Conservation (phyloP, 2,113 vertebrate species). For the Actinemys pallida region DNA sequence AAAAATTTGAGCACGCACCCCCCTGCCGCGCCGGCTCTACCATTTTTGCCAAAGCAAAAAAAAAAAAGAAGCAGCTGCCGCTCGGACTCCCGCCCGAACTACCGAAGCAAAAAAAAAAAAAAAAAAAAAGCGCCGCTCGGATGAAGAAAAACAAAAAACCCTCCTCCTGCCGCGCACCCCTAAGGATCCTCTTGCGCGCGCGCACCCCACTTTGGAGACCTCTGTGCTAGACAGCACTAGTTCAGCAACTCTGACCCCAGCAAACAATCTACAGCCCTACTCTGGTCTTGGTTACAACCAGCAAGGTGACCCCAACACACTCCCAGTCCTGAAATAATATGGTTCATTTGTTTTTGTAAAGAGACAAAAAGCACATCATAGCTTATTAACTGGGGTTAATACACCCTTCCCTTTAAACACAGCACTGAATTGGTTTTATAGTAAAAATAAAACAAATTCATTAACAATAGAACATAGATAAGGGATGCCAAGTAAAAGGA, state of each 20-base stretch:
- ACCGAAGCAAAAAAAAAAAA: too few relatives aligned
- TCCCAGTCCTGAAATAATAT: not conserved
- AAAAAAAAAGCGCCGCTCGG: too few relatives aligned
- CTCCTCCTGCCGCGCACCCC: too few relatives aligned
- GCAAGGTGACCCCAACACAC: not conserved
- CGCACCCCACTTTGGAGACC: too few relatives aligned
- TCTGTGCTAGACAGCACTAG: not conserved
- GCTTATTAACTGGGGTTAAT: not conserved
- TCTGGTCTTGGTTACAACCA: not conserved
- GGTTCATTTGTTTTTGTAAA: not conserved
- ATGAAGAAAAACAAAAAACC: too few relatives aligned
- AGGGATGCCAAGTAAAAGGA: not conserved
- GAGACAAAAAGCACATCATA: not conserved
- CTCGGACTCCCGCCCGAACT: too few relatives aligned
- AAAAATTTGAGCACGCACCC: too few relatives aligned
- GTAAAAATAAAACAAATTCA: not conserved
- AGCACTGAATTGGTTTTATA: not conserved
- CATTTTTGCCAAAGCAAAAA: too few relatives aligned
- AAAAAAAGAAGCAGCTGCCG: too few relatives aligned
- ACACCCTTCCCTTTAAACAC: not conserved
- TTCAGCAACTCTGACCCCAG: not conserved
- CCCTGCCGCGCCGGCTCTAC: too few relatives aligned
- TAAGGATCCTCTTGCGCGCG: too few relatives aligned
- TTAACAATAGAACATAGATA: not conserved
- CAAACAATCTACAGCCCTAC: not conserved